Percentiles rank a stretch among this genome's conserved stretches.
Evolutionary conservation across 2,113 vertebrate species (phyloP).

Genomic region (Triplophysa dalaica): DNA sequence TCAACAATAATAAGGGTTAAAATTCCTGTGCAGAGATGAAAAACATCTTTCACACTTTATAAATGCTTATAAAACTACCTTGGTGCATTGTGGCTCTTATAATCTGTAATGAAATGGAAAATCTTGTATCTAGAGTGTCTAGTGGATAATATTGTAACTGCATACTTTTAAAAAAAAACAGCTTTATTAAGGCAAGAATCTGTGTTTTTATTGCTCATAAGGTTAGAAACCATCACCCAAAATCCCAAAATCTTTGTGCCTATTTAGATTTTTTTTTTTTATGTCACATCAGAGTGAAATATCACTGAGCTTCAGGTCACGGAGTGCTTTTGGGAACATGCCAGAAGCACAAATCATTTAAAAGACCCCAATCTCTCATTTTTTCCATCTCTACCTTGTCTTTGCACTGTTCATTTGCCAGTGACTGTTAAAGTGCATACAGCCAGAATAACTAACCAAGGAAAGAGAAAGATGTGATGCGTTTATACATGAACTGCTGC

Average conservation of each 20-base stretch:
- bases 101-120: too few species aligned
- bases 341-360: conserved; percentile 14
- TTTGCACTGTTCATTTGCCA: neutral
- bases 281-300: conserved; percentile 41
- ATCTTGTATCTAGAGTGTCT: too few species aligned
- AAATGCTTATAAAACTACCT: too few species aligned
- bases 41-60: neutral
- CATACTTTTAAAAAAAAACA: too few species aligned
- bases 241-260: too few species aligned
- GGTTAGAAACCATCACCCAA: too few species aligned
- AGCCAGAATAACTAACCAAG: neutral
- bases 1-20: neutral
- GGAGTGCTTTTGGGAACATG: conserved; percentile 4
- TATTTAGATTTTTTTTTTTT: conserved; percentile 34
- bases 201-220: too few species aligned
- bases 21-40: neutral
- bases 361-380: neutral
- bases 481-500: too few species aligned
- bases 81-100: too few species aligned
- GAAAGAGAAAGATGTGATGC: too few species aligned
- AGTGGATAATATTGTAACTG: too few species aligned
- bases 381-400: neutral
- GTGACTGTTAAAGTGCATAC: neutral
- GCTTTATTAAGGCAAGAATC: too few species aligned
- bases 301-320: conserved; percentile 50